Evolutionary conservation across 1,140 invertebrate species (phyloP).

Genomic region (Samia ricini): DNA sequence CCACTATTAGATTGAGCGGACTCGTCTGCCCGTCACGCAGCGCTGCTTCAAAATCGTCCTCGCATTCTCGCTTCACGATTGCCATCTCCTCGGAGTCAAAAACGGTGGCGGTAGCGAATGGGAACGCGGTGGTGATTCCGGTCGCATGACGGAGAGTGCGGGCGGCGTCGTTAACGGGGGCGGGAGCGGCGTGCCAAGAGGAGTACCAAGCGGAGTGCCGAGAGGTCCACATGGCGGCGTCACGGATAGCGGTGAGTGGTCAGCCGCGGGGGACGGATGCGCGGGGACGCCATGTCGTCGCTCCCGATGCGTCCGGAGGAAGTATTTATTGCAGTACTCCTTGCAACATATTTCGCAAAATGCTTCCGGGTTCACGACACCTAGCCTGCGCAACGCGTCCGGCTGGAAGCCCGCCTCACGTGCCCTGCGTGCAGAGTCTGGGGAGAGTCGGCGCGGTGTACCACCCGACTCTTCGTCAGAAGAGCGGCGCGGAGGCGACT

Average conservation of each 20-base stretch:
- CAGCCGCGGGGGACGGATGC: conserved; percentile 78
- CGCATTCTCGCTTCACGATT: conserved; percentile 66
- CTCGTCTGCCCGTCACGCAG: conserved; percentile 67
- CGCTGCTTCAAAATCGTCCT: conserved; percentile 64
- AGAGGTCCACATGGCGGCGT: conserved; percentile 60
- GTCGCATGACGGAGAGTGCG: conserved; percentile 60
- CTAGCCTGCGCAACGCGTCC: conserved; percentile 85
- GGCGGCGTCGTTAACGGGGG: conserved; percentile 82
- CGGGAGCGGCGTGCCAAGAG: conserved; percentile 77
- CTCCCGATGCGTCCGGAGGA: conserved; percentile 93
- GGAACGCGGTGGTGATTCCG: conserved; percentile 80
- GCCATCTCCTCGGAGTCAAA: conserved; percentile 69
- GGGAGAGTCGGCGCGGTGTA: conserved; percentile 79
- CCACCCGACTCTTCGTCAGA: conserved; percentile 77
- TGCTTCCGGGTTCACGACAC: conserved; percentile 91
- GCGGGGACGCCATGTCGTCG: conserved; percentile 87
- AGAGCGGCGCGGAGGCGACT: conserved; percentile 65
- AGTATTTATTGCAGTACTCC: conserved; percentile 97
- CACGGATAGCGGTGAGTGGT: conserved; percentile 79
- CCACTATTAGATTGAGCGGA: conserved; percentile 72
- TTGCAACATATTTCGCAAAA: conserved; percentile 97
- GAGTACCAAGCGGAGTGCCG: conserved; percentile 63
- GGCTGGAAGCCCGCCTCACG: conserved; percentile 81
- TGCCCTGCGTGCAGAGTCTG: conserved; percentile 80
- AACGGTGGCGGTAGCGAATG: conserved; percentile 56